phyloP scores from a whole-genome alignment of 2,888 invertebrate species.

The Halocaridina rubra region DNA sequence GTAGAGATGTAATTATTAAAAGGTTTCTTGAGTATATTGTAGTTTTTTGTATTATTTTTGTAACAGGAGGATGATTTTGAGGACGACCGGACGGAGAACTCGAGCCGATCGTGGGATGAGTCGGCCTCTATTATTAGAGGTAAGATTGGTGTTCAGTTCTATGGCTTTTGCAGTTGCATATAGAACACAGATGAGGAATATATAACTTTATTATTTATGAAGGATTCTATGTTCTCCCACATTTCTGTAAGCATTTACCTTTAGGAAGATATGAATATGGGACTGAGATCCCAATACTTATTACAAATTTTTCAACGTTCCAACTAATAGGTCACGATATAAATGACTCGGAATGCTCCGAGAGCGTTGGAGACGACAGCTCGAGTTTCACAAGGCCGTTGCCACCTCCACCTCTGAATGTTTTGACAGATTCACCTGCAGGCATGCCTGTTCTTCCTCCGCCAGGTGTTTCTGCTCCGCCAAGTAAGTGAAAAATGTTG shows the following conservation, averaged over 20 bases:
- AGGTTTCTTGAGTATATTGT: no score
- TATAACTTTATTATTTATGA: not conserved
- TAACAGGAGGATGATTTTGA: constrained; percentile 46
- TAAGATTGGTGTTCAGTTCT: not conserved
- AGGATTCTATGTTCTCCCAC: not conserved
- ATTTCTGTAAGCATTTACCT: no score
- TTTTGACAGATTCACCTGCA: constrained; percentile 3
- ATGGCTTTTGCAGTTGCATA: not conserved
- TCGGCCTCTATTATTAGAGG: constrained; percentile 47
- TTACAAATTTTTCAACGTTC: not conserved
- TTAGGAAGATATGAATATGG: not conserved
- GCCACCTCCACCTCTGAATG: not conserved
- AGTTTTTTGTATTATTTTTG: not conserved
- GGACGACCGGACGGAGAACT: constrained; percentile 39
- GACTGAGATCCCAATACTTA: not conserved
- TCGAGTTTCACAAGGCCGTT: constrained; percentile 1
- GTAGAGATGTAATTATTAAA: no score
- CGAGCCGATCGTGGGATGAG: constrained; percentile 46
- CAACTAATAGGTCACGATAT: constrained; percentile 15
- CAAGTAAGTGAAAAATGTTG: no score
- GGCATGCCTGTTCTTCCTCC: not conserved
- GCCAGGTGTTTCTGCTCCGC: no score
- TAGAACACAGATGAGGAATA: not conserved
- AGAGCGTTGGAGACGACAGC: constrained; percentile 22
- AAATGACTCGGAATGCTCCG: constrained; percentile 38